Evolutionary conservation across 2,113 vertebrate species (phyloP).

Genomic region (Neodontobutis hainanensis): DNA sequence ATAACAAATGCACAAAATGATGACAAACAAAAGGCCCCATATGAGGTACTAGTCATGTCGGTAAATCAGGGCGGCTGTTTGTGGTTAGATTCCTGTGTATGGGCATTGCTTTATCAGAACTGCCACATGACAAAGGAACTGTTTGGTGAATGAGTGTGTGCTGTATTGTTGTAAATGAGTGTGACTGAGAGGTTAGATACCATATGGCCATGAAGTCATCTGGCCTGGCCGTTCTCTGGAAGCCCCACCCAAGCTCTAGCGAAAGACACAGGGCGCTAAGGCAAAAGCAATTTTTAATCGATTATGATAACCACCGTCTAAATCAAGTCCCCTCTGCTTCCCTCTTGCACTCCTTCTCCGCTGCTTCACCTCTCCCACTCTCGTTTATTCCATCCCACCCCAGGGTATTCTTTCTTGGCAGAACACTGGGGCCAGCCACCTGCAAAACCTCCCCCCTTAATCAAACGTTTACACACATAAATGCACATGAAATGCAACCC

Average conservation of each 20-base stretch:
- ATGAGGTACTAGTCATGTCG: constrained; percentile 17
- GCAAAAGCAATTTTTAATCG: constrained; percentile 75
- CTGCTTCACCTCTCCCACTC: constrained; percentile 59
- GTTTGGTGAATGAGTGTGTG: constrained; percentile 74
- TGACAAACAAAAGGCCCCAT: constrained; percentile 24
- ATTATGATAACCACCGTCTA: constrained; percentile 76
- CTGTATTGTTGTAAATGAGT: constrained; percentile 70
- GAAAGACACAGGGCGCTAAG: constrained; percentile 71
- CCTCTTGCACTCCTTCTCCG: constrained; percentile 43
- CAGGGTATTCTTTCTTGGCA: constrained; percentile 80
- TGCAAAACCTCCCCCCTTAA: constrained; percentile 66
- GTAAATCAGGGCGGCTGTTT: constrained; percentile 36
- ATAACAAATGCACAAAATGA: constrained; percentile 21
- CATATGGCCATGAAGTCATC: constrained; percentile 81
- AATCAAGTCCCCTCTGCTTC: constrained; percentile 67
- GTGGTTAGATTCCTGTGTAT: constrained; percentile 47
- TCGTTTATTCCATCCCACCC: constrained; percentile 76
- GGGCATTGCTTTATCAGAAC: constrained; percentile 63
- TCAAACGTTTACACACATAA: constrained; percentile 46
- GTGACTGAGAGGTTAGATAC: constrained; percentile 78
- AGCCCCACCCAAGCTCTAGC: constrained; percentile 73
- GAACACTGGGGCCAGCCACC: constrained; percentile 75
- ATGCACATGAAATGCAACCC: constrained; percentile 41
- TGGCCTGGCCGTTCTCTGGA: constrained; percentile 72
- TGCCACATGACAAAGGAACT: constrained; percentile 64